Conservation (phyloP, 2,888 invertebrate genomes). For the Limnephilus auricula region DNA sequence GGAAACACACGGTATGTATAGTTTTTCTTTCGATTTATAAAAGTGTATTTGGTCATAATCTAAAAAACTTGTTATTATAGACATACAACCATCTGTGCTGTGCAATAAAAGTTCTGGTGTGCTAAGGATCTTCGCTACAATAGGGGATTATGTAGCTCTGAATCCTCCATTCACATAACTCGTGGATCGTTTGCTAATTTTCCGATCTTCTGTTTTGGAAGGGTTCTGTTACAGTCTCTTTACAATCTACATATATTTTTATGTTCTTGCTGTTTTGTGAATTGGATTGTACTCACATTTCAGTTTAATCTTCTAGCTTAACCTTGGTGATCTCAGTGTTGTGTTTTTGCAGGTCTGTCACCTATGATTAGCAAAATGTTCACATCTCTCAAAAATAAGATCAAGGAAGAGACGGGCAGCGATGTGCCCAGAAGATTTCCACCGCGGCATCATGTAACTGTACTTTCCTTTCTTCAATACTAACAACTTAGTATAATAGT, state of each 20-base stretch:
- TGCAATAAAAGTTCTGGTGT: background rate
- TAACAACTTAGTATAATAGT: background rate
- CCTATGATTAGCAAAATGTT: constrained; percentile 81
- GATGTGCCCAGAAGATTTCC: constrained; percentile 77
- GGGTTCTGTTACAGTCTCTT: background rate
- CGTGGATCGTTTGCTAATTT: background rate
- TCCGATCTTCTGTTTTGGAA: background rate
- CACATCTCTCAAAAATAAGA: constrained; percentile 91
- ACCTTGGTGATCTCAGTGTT: background rate
- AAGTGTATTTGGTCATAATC: background rate
- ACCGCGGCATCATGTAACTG: constrained; percentile 57
- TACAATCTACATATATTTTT: background rate
- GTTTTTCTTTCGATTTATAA: constrained; percentile 2
- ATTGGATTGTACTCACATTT: background rate
- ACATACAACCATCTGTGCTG: background rate
- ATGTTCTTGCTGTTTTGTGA: background rate
- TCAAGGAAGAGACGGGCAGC: constrained; percentile 91
- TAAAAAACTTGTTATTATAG: background rate
- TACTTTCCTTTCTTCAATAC: background rate
- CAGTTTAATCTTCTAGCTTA: background rate
- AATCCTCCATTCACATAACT: background rate
- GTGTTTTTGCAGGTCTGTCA: constrained; percentile 34
- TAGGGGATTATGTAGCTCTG: background rate
- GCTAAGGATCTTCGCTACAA: background rate
- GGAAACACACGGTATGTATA: background rate